Percentiles rank a stretch among this genome's conserved stretches.
phyloP scores from a whole-genome alignment of 2,113 vertebrate species.

The Limanda limanda region DNA sequence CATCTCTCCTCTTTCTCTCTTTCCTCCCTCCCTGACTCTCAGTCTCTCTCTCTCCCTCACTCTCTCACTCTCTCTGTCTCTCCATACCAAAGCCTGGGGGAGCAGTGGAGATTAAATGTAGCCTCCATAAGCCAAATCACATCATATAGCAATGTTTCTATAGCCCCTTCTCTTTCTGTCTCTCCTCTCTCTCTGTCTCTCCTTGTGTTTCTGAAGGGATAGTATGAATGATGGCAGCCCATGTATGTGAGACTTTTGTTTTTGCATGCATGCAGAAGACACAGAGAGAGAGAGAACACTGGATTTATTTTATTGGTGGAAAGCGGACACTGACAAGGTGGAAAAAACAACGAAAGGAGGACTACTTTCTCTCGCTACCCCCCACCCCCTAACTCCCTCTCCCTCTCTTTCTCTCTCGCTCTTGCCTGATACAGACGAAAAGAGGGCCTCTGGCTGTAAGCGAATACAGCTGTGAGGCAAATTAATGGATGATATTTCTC shows the following conservation, averaged over 20 bases:
- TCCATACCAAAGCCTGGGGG: slow-evolving; percentile 90
- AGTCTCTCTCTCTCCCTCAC: slow-evolving; percentile 59
- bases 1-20: slow-evolving; percentile 70
- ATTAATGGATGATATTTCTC: slow-evolving; percentile 83
- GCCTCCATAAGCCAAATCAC: slow-evolving; percentile 94
- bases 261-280: slow-evolving; percentile 62
- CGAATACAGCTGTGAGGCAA: slow-evolving; percentile 85
- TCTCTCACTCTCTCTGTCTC: slow-evolving; percentile 80
- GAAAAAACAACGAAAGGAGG: slow-evolving; percentile 60
- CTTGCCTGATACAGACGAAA: slow-evolving; percentile 72
- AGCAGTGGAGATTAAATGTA: slow-evolving; percentile 96
- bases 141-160: slow-evolving; percentile 91
- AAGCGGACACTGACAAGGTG: slow-evolving; percentile 67
- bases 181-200: slow-evolving; percentile 47
- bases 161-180: slow-evolving; percentile 70
- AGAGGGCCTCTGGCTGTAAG: slow-evolving; percentile 82
- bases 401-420: slow-evolving; percentile 34
- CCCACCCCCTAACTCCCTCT: slow-evolving; percentile 7
- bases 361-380: slow-evolving; percentile 59
- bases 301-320: slow-evolving; percentile 59
- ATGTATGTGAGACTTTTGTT: slow-evolving; percentile 68
- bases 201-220: slow-evolving; percentile 59
- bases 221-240: slow-evolving; percentile 77
- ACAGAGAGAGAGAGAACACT: slow-evolving; percentile 56
- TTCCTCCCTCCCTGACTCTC: slow-evolving; percentile 52